A percentile compares a stretch with the other conserved stretches of the same genome.
phyloP scores from a whole-genome alignment of 1,140 invertebrate species.

The Pantala flavescens region DNA sequence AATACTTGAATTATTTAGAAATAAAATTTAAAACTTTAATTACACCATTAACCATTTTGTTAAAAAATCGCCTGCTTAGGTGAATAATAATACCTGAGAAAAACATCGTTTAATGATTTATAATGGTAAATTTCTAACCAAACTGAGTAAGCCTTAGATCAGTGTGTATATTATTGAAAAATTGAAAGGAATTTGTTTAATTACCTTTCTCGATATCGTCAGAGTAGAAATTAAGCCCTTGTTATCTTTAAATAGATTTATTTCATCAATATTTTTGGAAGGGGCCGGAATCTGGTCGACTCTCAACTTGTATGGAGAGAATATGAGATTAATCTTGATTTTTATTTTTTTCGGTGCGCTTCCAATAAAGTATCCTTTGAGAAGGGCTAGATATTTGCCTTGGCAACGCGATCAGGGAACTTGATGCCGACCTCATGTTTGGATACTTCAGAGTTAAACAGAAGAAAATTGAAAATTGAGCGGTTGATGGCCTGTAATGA shows the following conservation, averaged over 20 bases:
- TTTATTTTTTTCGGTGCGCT: neutral
- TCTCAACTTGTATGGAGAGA: neutral
- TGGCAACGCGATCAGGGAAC: too few species aligned
- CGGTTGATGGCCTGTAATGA: neutral
- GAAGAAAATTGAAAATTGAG: neutral
- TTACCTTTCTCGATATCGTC: neutral
- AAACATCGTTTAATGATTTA: too few species aligned
- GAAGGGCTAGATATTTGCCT: neutral
- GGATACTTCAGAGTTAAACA: neutral
- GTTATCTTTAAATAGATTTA: neutral
- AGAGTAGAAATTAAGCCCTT: neutral
- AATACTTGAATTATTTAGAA: too few species aligned
- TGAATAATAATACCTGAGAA: too few species aligned
- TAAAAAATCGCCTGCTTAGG: too few species aligned
- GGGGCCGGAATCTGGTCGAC: neutral
- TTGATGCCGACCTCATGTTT: too few species aligned
- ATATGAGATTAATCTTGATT: neutral
- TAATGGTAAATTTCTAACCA: too few species aligned
- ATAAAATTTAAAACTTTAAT: too few species aligned
- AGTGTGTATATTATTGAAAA: neutral
- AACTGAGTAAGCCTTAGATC: too few species aligned
- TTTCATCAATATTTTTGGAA: neutral
- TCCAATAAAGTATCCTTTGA: neutral
- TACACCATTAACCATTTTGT: too few species aligned
- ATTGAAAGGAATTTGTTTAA: neutral